Evolutionary conservation across 2,797 vertebrate genomes (phyloP).

Genomic region (Microcaecilia unicolor): DNA sequence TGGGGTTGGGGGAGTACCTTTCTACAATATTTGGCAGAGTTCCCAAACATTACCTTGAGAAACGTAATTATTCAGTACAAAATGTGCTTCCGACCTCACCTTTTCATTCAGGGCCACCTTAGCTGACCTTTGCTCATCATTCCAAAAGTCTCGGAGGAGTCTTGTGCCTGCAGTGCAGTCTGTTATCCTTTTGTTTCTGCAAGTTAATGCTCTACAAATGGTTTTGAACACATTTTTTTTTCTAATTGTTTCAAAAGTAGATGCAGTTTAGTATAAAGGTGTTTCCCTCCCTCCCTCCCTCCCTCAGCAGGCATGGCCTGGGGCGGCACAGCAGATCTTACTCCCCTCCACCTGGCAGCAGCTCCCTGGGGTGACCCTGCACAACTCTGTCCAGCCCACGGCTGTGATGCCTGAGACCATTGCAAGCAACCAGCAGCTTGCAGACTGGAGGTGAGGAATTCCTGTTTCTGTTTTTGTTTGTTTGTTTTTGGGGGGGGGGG

Average conservation of each 20-base stretch:
- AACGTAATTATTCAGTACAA: too few relatives aligned
- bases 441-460: constrained; percentile 79
- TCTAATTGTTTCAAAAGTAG: neutral
- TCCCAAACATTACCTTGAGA: too few relatives aligned
- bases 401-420: constrained; percentile 73
- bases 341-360: constrained; percentile 96
- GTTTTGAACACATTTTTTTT: constrained; percentile 37
- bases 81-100: too few relatives aligned
- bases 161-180: too few relatives aligned
- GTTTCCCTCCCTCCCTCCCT: constrained; percentile 12
- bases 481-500: too few relatives aligned
- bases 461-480: too few relatives aligned
- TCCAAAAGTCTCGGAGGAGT: too few relatives aligned
- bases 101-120: too few relatives aligned
- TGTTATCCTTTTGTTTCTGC: constrained; percentile 57
- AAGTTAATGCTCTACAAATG: constrained; percentile 54
- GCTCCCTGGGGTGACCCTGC: constrained; percentile 85
- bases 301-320: constrained; percentile 92
- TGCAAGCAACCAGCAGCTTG: constrained; percentile 60
- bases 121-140: too few relatives aligned
- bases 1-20: too few relatives aligned
- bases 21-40: too few relatives aligned
- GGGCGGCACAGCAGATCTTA: constrained; percentile 90
- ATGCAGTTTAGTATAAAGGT: constrained; percentile 21
- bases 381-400: constrained; percentile 77